Conservation (phyloP, 2,888 invertebrate species). For the Omphaloscelis lunosa region DNA sequence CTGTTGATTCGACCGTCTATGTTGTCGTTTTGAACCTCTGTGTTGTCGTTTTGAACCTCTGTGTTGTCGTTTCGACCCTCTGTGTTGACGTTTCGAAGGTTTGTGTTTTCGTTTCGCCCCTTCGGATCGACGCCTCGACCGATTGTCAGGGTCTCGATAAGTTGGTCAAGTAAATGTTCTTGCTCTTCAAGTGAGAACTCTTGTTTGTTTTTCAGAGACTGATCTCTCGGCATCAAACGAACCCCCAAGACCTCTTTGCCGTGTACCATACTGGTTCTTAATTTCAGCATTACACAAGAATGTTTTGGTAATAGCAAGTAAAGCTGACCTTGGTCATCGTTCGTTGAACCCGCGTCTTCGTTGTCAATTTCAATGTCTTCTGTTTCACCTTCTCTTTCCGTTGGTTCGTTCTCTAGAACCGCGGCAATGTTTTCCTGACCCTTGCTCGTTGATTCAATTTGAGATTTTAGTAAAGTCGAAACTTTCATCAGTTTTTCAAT, state of each 20-base stretch:
- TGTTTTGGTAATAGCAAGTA: slow-evolving; percentile 40
- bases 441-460: slow-evolving; percentile 5
- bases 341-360: background rate
- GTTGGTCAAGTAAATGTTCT: slow-evolving; percentile 28
- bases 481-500: slow-evolving; percentile 34
- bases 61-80: background rate
- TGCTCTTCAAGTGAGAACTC: slow-evolving; percentile 16
- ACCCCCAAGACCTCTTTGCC: slow-evolving; percentile 4
- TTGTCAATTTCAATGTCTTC: background rate
- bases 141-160: slow-evolving; percentile 12
- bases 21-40: background rate
- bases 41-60: no score
- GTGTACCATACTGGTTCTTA: background rate
- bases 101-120: no score
- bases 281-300: slow-evolving; percentile 29
- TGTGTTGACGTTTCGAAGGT: background rate
- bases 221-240: slow-evolving; percentile 17
- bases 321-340: background rate
- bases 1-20: background rate
- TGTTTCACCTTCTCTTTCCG: background rate
- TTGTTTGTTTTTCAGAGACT: background rate
- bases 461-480: background rate
- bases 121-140: background rate
- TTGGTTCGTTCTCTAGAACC: background rate
- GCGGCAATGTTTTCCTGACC: background rate